Percentiles rank a stretch among this genome's conserved stretches.
These are phyloP conservation scores for Urophycis tenuis DNA, from an alignment of 2,797 vertebrate species.

Conservation along the genomic window DNA sequence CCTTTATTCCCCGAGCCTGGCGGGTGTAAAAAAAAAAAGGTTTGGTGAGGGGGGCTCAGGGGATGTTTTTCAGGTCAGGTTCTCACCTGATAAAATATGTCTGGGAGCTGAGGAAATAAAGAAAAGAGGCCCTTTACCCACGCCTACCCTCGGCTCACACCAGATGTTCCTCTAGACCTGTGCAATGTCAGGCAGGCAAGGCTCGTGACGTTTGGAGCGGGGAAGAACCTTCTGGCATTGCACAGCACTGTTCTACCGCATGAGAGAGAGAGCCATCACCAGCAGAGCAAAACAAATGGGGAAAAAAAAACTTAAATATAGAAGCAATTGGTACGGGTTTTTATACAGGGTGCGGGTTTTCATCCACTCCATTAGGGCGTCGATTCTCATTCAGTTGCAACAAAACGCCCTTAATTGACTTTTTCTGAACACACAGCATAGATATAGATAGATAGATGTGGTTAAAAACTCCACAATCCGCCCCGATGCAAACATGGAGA, in stretches of 20 bases:
- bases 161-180: slow-evolving; percentile 45
- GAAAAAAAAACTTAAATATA: slow-evolving; percentile 16
- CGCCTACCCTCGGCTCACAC: slow-evolving; percentile 43
- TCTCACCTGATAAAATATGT: slow-evolving; percentile 68
- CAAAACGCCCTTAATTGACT: slow-evolving; percentile 71
- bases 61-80: slow-evolving; percentile 63
- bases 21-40: background rate
- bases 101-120: slow-evolving; percentile 65
- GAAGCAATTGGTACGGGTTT: background rate
- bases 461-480: slow-evolving; percentile 43
- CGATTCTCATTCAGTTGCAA: slow-evolving; percentile 72
- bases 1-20: slow-evolving; percentile 24
- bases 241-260: slow-evolving; percentile 54
- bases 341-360: slow-evolving; percentile 69
- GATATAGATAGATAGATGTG: slow-evolving; percentile 48
- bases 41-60: slow-evolving; percentile 28
- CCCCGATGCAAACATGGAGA: background rate
- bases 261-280: slow-evolving; percentile 57
- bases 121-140: slow-evolving; percentile 65
- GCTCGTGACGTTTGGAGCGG: slow-evolving; percentile 4
- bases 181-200: slow-evolving; percentile 61
- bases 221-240: slow-evolving; percentile 49
- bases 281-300: slow-evolving; percentile 35
- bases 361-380: slow-evolving; percentile 59
- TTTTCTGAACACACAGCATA: slow-evolving; percentile 72